phyloP scores from a whole-genome alignment of 2,113 vertebrate genomes.

The Gambusia affinis region DNA sequence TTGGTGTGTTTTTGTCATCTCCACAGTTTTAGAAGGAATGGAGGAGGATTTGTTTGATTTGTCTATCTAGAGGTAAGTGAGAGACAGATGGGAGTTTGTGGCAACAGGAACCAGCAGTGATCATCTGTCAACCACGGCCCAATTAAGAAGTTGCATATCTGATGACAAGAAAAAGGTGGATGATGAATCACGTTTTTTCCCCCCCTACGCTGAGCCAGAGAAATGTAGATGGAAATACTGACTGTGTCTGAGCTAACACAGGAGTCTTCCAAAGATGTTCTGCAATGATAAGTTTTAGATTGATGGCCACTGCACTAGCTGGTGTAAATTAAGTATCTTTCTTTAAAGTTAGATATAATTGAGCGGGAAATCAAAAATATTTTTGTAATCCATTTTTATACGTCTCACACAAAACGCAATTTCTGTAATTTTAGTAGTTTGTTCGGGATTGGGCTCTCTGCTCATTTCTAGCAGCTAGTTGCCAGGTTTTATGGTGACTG shows the following conservation, averaged over 20 bases:
- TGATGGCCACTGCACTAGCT: not conserved
- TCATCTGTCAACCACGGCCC: constrained; percentile 53
- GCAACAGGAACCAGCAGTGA: constrained; percentile 42
- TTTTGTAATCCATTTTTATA: no score
- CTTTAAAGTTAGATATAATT: no score
- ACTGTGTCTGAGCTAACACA: constrained; percentile 12
- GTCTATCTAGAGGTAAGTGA: constrained; percentile 35
- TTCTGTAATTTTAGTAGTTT: no score
- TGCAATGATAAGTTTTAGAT: constrained; percentile 8
- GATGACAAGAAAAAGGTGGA: constrained; percentile 15
- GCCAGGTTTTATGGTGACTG: no score
- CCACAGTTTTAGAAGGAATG: constrained; percentile 32
- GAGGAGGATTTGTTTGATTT: constrained; percentile 18
- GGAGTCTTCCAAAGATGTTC: constrained; percentile 2
- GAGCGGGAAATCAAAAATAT: no score
- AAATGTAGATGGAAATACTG: constrained; percentile 9
- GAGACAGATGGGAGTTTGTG: constrained; percentile 55
- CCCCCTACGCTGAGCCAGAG: constrained; percentile 1
- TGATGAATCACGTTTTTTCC: constrained; percentile 34
- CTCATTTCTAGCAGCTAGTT: no score
- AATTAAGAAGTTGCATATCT: constrained; percentile 46
- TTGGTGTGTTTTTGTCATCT: constrained; percentile 40
- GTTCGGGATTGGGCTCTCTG: no score
- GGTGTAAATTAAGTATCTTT: no score
- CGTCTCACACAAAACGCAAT: no score